Conservation (phyloP, 2,888 invertebrate genomes). For the Callinectes sapidus region DNA sequence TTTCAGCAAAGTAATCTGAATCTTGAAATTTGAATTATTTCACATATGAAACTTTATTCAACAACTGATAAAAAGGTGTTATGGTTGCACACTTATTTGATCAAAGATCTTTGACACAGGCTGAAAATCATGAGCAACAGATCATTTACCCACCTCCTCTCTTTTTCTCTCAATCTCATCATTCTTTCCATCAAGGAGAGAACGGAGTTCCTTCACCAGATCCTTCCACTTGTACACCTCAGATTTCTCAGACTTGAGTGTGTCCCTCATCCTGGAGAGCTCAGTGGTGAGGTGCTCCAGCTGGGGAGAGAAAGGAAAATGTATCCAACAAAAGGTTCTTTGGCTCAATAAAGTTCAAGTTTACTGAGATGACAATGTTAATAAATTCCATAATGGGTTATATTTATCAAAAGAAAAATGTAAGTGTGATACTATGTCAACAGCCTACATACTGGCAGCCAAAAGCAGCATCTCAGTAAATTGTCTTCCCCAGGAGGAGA, state of each 20-base stretch:
- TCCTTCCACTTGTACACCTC: constrained; percentile 73
- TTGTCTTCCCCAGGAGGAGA: neutral
- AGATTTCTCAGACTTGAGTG: constrained; percentile 71
- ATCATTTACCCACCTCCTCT: constrained; percentile 6
- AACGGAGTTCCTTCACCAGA: constrained; percentile 73
- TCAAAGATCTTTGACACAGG: no score
- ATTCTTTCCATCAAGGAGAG: constrained; percentile 73
- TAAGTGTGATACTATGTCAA: neutral
- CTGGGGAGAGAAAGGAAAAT: constrained; percentile 21
- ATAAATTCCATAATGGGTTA: neutral
- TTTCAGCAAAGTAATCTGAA: neutral
- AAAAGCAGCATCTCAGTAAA: neutral
- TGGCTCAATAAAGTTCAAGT: neutral
- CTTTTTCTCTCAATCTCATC: constrained; percentile 76
- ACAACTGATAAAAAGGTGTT: neutral
- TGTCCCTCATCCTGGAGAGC: constrained; percentile 64
- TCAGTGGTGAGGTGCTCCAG: constrained; percentile 60
- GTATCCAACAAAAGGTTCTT: neutral
- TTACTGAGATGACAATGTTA: neutral
- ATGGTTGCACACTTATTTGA: neutral
- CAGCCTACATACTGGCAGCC: neutral
- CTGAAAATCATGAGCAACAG: neutral
- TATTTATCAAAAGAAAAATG: neutral
- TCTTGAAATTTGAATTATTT: neutral
- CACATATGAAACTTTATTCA: neutral